Evolutionary conservation across 2,113 vertebrate genomes (phyloP).

Genomic region (Paradisaea rubra): DNA sequence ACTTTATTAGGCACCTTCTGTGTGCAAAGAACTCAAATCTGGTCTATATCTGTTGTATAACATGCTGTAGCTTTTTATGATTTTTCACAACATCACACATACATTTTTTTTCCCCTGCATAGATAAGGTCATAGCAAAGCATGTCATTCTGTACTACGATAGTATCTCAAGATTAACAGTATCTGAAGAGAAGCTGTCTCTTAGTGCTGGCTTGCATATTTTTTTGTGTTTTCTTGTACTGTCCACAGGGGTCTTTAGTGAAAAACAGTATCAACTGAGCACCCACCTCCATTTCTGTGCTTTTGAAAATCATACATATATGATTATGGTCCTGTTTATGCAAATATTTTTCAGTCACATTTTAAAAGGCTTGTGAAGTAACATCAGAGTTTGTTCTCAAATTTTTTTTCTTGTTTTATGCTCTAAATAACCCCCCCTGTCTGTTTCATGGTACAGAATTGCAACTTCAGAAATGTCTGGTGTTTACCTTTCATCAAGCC

Average conservation of each 20-base stretch:
- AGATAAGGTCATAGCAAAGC: not conserved
- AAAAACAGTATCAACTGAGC: fast-evolving
- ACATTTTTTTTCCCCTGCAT: not conserved
- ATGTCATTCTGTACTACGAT: not conserved
- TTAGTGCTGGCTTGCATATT: not conserved
- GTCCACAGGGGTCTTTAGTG: not conserved
- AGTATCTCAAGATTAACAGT: not conserved
- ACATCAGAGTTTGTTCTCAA: not conserved
- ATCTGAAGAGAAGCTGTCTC: not conserved
- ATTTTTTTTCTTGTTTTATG: not conserved
- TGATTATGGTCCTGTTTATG: not conserved
- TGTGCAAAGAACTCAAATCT: not conserved
- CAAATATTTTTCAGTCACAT: not conserved
- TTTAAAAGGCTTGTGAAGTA: not conserved
- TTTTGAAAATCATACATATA: not conserved
- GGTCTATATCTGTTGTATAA: not conserved
- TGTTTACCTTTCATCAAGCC: not conserved
- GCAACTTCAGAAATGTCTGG: not conserved
- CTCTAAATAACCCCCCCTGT: not conserved
- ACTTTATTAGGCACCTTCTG: not conserved
- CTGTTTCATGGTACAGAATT: not conserved
- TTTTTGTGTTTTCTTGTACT: not conserved
- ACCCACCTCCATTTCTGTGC: not conserved
- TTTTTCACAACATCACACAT: conserved; percentile 4
- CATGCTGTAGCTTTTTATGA: not conserved